Evolutionary conservation across 2,797 vertebrate genomes (phyloP), one percentile per base, ranked within the genome.

Genomic region (Phyllotis vaccarum): DNA sequence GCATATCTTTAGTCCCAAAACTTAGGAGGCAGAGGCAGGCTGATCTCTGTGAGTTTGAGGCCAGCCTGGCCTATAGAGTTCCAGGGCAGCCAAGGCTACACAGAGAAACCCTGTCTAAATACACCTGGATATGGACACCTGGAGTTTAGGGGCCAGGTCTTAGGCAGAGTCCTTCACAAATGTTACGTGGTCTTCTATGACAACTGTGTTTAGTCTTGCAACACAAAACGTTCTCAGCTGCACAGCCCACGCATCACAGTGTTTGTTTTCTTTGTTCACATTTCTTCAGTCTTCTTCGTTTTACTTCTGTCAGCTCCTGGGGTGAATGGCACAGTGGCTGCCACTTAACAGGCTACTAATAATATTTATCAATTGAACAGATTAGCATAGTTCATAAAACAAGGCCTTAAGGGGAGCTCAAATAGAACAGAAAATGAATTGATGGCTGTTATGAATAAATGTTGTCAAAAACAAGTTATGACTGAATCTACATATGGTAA

Each of bases 371-470:
- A 40, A 62, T 72, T 89, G 62, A 90, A 17, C 49, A 37, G 11
- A 83, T 90, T 31, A 93, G 87, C n/a, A 62, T 40, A 58, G 76
- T 83, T 79, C 86, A 82, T 83, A 94, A 90, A 94, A 87, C 31
- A 92, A 64, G 40, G 80, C 16, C 40, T 66, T 58, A 74, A 78
- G 82, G 21, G 37, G 6, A 87, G 62, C 29, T 34, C 31, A 76
- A 90, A 64, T 46, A 79, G 81, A 68, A 27, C 17, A 70, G 54
- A 86, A 87, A 75, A 78, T 76, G 7, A 22, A 92, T 81, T 62
- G n/a, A 64, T 31, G 76, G 31, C 60, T 93, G 40, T 7, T 19
- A 10, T 66, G 82, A 87, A 81, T 78, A 72, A 74, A 89, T 85
- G 49, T 82, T 88, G 60, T 90, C 76, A 79, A 93, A 95, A 87